phyloP scores from a whole-genome alignment of 2,888 invertebrate genomes.

The Spisula subtruncata region DNA sequence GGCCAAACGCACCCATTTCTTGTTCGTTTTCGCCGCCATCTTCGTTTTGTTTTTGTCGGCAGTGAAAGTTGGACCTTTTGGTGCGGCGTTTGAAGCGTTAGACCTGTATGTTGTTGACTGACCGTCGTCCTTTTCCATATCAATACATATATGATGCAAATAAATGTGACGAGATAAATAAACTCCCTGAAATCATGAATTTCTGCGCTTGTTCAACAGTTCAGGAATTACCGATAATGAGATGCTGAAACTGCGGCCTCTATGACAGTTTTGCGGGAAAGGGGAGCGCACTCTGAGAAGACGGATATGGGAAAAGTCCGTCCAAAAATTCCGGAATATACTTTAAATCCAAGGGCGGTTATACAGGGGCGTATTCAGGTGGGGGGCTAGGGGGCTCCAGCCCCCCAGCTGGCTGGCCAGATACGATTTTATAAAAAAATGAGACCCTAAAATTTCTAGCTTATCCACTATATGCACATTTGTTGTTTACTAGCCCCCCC shows the following conservation, averaged over 20 bases:
- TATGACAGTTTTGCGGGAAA: conserved; percentile 66
- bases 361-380: too few species aligned
- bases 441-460: too few species aligned
- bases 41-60: conserved; percentile 84
- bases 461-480: too few species aligned
- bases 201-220: background rate
- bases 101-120: conserved; percentile 76
- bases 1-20: conserved; percentile 95
- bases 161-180: background rate
- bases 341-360: too few species aligned
- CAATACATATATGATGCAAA: conserved; percentile 46
- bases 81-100: conserved; percentile 73
- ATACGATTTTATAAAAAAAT: too few species aligned
- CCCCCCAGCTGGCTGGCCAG: too few species aligned
- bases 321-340: background rate
- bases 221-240: conserved; percentile 33
- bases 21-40: conserved; percentile 88
- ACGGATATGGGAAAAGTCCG: background rate
- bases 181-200: background rate
- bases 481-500: too few species aligned
- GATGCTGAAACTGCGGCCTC: conserved; percentile 59
- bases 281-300: conserved; percentile 58
- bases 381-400: too few species aligned
- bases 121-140: conserved; percentile 80
- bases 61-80: conserved; percentile 79